A percentile compares a stretch with the other conserved stretches of the same genome.
These are phyloP conservation scores for Podotricha telesiphe DNA, from an alignment of 2,888 invertebrate genomes.

Conservation along the genomic window DNA sequence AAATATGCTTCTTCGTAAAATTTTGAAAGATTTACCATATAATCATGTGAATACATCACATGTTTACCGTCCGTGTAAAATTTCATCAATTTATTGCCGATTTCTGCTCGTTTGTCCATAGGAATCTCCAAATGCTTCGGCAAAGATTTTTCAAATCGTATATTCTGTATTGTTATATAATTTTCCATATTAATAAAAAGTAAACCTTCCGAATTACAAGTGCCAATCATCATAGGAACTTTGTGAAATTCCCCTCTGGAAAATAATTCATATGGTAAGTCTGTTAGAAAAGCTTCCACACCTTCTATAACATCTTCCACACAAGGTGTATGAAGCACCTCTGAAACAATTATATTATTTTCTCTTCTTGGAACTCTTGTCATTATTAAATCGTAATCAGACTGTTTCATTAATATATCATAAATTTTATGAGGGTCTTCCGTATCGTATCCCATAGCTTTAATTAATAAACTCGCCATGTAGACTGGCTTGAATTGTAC, in stretches of 20 bases:
- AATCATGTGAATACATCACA: slow-evolving; percentile 56
- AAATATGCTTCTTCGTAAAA: slow-evolving; percentile 61
- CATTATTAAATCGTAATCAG: slow-evolving; percentile 60
- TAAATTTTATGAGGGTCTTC: slow-evolving; percentile 62
- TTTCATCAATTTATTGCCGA: slow-evolving; percentile 56
- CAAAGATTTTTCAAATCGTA: slow-evolving; percentile 59
- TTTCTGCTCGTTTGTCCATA: slow-evolving; percentile 48
- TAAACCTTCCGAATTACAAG: slow-evolving; percentile 63
- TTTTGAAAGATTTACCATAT: slow-evolving; percentile 58
- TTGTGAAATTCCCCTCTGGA: slow-evolving; percentile 61
- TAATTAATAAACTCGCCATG: slow-evolving; percentile 64
- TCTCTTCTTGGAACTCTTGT: slow-evolving; percentile 62
- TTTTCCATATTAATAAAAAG: slow-evolving; percentile 62
- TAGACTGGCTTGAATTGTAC: slow-evolving; percentile 64
- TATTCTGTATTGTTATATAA: slow-evolving; percentile 53
- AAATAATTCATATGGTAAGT: slow-evolving; percentile 59
- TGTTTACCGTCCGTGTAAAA: slow-evolving; percentile 66
- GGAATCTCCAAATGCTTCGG: slow-evolving; percentile 65
- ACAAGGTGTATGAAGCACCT: slow-evolving; percentile 65
- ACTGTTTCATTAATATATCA: slow-evolving; percentile 59
- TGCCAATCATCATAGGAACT: slow-evolving; percentile 69
- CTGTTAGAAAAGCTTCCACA: slow-evolving; percentile 65
- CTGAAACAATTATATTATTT: slow-evolving; percentile 58
- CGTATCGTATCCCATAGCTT: slow-evolving; percentile 59
- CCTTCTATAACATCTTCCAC: slow-evolving; percentile 63